Evolutionary conservation across 2,888 invertebrate species (phyloP).

Genomic region (Torymus tubicola): DNA sequence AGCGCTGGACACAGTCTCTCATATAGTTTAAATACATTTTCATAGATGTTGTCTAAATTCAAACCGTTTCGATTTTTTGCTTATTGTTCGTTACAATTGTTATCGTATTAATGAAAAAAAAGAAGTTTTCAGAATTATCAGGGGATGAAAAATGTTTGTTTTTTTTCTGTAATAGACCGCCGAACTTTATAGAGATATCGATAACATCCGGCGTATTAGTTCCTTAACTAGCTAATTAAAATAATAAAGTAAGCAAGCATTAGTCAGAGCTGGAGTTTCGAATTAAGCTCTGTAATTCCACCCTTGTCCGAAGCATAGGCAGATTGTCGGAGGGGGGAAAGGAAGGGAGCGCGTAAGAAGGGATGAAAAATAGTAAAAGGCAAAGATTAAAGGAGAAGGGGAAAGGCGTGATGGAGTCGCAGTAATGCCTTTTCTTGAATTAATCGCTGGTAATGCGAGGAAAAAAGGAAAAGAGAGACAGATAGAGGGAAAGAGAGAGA

Average conservation of each 20-base stretch:
- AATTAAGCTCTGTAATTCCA: constrained; percentile 15
- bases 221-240: constrained; percentile 4
- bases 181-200: no score
- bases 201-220: background rate
- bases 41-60: no score
- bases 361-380: constrained; percentile 53
- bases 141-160: no score
- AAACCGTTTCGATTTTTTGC: no score
- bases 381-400: constrained; percentile 35
- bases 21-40: no score
- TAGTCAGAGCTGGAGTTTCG: background rate
- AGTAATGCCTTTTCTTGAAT: constrained; percentile 56
- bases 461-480: constrained; percentile 12
- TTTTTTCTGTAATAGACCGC: no score
- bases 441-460: constrained; percentile 50
- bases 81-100: no score
- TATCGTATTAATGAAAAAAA: no score
- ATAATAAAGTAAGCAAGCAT: constrained; percentile 19
- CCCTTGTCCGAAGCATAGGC: constrained; percentile 8
- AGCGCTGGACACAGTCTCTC: no score
- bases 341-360: constrained; percentile 4
- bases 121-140: no score
- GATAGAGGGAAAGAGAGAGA: constrained; percentile 12
- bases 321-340: constrained; percentile 36
- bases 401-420: constrained; percentile 42